Conservation (phyloP, 2,797 vertebrate genomes). For the Lepus townsendii region DNA sequence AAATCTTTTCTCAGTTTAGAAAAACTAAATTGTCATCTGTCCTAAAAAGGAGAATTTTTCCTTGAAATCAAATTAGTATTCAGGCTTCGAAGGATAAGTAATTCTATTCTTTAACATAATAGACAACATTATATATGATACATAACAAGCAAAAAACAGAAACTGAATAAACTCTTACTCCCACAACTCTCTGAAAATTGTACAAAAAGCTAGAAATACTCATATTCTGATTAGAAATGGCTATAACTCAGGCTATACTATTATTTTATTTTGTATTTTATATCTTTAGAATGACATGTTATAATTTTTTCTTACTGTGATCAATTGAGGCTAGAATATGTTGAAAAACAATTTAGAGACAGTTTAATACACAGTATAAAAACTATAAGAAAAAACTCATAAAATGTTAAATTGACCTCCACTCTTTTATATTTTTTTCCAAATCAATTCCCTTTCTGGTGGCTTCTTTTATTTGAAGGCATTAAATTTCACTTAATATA, state of each 20-base stretch:
- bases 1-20: not conserved
- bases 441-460: not conserved
- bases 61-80: constrained; percentile 24
- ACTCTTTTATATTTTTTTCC: not conserved
- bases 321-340: not conserved
- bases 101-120: not conserved
- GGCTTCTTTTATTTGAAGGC: not conserved
- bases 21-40: not conserved
- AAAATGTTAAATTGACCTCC: not conserved
- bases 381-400: not conserved
- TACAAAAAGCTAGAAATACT: not conserved
- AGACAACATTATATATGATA: not conserved
- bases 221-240: not conserved
- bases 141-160: not conserved
- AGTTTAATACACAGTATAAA: constrained; percentile 26
- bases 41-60: not conserved
- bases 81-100: not conserved
- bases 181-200: not conserved
- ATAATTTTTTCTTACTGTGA: not conserved
- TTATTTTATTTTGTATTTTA: constrained; percentile 9
- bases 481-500: not conserved
- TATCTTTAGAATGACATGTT: constrained; percentile 4
- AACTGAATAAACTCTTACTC: not conserved
- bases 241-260: not conserved
- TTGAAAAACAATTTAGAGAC: not conserved